Base-by-base conservation (phyloP, 1,140 invertebrate species). In the Adelges cooleyi region DNA sequence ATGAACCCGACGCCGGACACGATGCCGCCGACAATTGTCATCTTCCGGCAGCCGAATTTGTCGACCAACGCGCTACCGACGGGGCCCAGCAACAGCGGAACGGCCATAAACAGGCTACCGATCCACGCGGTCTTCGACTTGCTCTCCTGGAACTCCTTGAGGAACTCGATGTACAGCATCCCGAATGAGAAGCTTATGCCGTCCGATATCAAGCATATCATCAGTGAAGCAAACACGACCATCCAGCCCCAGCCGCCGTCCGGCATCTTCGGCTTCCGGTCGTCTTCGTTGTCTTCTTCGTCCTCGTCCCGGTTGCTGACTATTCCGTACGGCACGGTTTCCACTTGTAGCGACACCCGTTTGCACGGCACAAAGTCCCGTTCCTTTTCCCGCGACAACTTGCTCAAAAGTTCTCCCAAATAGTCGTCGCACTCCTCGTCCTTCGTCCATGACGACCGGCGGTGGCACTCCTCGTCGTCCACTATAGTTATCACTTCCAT, bases 131-230 rank as follows among this genome's bases (percentile, higher is more conserved):
- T 94, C 52, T 86, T 86, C 2, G 86, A 84, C 69, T 90, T 89
- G 27, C 83, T 84, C 40, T 86, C 85, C 9, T 81, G 77, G 73
- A 95, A 97, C 71, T 93, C 84, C 5, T 85, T 78, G n/a, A 92
- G 76, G 71, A 97, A 88, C 71, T 95, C 86, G 0, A 87, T 85
- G 70, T 90, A 92, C 15, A 96, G 80, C 0, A 95, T 76, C 0
- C 93, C 93, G 74, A 95, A 95, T 1, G 91, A 92, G 72, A 95
- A 94, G 29, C 90, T 90, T 10, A 96, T 85, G 0, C 93, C 94
- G 74, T 97, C 94, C n/a, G 91, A 89, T n/a, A 96, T 88, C 75
- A 95, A 83, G 23, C 90, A 92, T 42, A 93, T 85, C 38, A 93
- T 72, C 59, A 95, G 81, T 0, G 90, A 90, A 0, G 90, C 83